Base-by-base conservation (phyloP, 2,113 vertebrate genomes). In the Tylochromis polylepis region DNA sequence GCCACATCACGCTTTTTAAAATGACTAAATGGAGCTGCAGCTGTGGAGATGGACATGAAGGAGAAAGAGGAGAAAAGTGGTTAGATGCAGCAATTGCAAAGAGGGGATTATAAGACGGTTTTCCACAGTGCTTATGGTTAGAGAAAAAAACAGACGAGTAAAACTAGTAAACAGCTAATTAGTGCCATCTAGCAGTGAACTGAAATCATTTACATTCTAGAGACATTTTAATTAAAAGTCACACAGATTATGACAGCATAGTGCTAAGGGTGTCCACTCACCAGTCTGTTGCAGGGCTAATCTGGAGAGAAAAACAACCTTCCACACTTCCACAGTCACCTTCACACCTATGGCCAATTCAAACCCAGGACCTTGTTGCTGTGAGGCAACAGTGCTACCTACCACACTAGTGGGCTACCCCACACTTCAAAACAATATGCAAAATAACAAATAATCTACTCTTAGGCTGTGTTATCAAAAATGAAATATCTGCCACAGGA, bases 1-100 rank as follows among this genome's bases (percentile, higher is more conserved):
- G 97, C 96, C 91, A 97, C 96, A 89, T 99, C 97, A 85, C 97
- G 96, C 85, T 95, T 97, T 89, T 95, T 97, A 87, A 89, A 96
- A 79, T 95, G 93, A 85, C 81, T 79, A 94, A 94, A 93, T 77
- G 91, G 79, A 79, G 91, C 90, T 59, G 92, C 70, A 86, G 92
- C 97, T 98, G 87, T 1, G 60, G 22, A 89, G 83, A 20, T 11
- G 56, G 41, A 89, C 8, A 88, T 60, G 62, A 55, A 65, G 31
- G 22, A 22, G 38, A 81, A 27, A 70, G 27, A 46, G 31, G 27
- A 82, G 6, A 6, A 59, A 67, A 92, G 11, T 11, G 6, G 55
- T 85, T 49, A 79, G 14, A 53, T 8, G 43, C 10, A 55, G 41
- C 2, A 87, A 15, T 29, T 9, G 49, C 10, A 77, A 10, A 24